These are phyloP conservation scores for Seira musarum DNA, from an alignment of 2,888 invertebrate genomes.

Conservation along the genomic window DNA sequence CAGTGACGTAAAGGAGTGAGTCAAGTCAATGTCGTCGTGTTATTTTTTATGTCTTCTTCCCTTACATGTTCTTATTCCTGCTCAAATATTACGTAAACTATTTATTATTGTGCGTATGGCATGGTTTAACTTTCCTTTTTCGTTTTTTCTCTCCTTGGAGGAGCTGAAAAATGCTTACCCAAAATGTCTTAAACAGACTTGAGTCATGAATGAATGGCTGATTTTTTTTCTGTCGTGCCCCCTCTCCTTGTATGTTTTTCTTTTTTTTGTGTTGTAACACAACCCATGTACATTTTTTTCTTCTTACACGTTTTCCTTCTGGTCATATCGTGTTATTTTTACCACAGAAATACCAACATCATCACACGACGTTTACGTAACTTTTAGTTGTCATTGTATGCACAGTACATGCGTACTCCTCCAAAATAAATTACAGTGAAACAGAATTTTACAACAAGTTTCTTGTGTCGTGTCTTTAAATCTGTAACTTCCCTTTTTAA, in stretches of 20 bases:
- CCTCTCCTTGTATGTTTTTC: background rate
- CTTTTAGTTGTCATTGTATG: background rate
- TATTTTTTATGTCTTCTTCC: no score
- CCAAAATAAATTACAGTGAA: background rate
- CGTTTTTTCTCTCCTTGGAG: background rate
- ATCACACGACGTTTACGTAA: no score
- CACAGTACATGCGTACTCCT: background rate
- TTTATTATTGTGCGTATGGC: background rate
- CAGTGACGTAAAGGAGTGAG: no score
- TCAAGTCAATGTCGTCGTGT: no score
- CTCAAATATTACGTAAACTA: background rate
- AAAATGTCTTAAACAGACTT: background rate
- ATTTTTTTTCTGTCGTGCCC: background rate
- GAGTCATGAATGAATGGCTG: background rate
- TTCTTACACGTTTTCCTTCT: background rate
- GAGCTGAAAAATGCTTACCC: background rate
- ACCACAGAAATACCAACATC: no score
- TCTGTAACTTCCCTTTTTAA: background rate
- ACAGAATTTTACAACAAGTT: background rate
- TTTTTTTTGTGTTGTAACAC: background rate
- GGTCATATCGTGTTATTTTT: background rate
- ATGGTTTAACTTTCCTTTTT: background rate
- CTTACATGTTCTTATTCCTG: no score
- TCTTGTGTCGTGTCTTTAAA: background rate
- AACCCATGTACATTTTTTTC: background rate